Evolutionary conservation across 1,140 invertebrate genomes (phyloP).

Genomic region (Octopus sinensis): DNA sequence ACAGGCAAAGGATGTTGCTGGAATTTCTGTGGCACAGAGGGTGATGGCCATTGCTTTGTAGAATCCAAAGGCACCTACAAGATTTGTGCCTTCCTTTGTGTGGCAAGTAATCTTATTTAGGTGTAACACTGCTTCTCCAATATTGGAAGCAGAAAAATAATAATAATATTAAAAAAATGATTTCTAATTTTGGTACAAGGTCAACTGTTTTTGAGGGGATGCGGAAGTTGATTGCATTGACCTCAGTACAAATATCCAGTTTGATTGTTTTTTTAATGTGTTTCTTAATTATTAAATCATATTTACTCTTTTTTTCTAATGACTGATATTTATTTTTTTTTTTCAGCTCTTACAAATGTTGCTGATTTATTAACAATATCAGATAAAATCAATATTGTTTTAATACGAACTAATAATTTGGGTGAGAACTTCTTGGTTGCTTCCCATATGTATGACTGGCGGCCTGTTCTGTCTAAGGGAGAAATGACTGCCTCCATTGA

Average conservation of each 20-base stretch:
- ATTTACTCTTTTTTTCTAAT: neutral
- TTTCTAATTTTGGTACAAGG: neutral
- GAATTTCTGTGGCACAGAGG: too few species aligned
- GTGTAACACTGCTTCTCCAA: too few species aligned
- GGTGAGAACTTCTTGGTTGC: constrained; percentile 54
- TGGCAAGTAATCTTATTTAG: too few species aligned
- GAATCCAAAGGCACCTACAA: too few species aligned
- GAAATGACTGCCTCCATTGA: constrained; percentile 46
- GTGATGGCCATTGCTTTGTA: too few species aligned
- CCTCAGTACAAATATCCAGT: neutral
- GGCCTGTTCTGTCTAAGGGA: constrained; percentile 44
- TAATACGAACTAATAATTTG: constrained; percentile 49
- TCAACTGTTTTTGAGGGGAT: neutral
- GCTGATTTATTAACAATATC: constrained; percentile 49
- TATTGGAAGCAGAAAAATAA: too few species aligned
- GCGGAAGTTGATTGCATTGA: neutral
- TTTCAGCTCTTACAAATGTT: constrained; percentile 43
- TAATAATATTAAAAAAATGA: neutral
- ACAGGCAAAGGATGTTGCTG: too few species aligned
- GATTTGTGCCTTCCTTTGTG: too few species aligned
- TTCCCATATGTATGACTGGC: constrained; percentile 55
- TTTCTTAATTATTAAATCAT: neutral
- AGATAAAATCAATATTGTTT: constrained; percentile 53
- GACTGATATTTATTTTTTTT: constrained; percentile 14
- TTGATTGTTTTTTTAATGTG: neutral